These are phyloP conservation scores for Mimumesa dahlbomi DNA, from an alignment of 2,888 invertebrate species.

Conservation along the genomic window DNA sequence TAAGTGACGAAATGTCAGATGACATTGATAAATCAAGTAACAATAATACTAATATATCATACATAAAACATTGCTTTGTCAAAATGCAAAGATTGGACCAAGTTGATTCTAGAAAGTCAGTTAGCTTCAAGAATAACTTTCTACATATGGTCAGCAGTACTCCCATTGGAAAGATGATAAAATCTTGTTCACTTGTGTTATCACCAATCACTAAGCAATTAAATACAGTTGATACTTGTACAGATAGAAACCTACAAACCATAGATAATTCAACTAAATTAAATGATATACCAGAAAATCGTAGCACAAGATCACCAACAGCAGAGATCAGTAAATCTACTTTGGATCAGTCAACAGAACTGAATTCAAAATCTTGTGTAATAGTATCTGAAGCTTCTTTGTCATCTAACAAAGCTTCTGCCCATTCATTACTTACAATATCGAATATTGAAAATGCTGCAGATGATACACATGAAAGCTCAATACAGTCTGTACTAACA, in stretches of 20 bases:
- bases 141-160: slow-evolving; percentile 59
- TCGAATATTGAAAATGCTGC: neutral
- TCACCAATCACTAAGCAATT: slow-evolving; percentile 58
- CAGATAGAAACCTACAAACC: neutral
- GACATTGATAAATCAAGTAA: neutral
- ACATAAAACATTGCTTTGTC: slow-evolving; percentile 15
- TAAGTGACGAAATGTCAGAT: neutral
- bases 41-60: neutral
- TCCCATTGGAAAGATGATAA: slow-evolving; percentile 39
- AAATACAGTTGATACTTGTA: neutral
- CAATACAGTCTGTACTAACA: neutral
- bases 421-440: neutral
- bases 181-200: slow-evolving; percentile 18
- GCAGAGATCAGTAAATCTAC: slow-evolving; percentile 3
- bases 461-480: no score
- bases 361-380: neutral
- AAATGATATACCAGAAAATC: no score
- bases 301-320: neutral
- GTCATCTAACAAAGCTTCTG: neutral
- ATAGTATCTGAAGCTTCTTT: neutral
- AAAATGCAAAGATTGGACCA: slow-evolving; percentile 16
- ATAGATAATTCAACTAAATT: no score
- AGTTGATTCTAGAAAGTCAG: neutral
- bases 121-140: neutral
- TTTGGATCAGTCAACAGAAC: slow-evolving; percentile 2